phyloP scores from a whole-genome alignment of 2,113 vertebrate genomes.

The Delphinus delphis region DNA sequence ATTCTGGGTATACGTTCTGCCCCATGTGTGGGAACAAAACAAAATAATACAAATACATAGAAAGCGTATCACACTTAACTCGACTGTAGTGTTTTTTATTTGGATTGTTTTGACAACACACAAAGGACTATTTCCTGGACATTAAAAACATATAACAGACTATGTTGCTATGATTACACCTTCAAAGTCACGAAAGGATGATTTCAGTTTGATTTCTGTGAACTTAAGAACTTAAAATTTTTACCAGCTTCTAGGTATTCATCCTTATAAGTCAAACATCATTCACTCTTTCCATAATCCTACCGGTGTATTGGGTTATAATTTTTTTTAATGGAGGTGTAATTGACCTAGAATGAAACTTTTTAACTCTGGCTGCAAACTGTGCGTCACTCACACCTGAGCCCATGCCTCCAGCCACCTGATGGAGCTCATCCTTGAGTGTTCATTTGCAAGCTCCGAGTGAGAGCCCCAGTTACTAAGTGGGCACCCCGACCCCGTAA shows the following conservation, averaged over 20 bases:
- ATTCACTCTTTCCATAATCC: neutral
- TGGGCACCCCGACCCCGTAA: neutral
- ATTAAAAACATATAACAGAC: neutral
- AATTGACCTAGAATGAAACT: neutral
- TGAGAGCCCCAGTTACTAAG: neutral
- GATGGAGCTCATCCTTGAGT: rapidly evolving
- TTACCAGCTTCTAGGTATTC: neutral
- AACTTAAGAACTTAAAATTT: neutral
- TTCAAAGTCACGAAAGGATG: neutral
- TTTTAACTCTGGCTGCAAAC: neutral
- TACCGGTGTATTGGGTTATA: neutral
- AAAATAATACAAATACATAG: neutral
- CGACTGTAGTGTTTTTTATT: neutral
- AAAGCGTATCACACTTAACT: neutral
- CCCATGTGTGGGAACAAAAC: neutral
- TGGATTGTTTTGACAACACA: neutral
- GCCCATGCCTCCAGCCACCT: neutral
- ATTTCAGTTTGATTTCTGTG: neutral
- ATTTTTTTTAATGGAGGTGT: neutral
- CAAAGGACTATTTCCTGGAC: neutral
- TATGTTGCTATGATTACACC: neutral
- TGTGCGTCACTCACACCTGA: neutral
- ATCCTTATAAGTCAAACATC: neutral
- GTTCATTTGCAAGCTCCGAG: neutral
- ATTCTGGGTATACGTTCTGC: neutral